Evolutionary conservation across 2,113 vertebrate genomes (phyloP).

Genomic region (Sapajus apella): DNA sequence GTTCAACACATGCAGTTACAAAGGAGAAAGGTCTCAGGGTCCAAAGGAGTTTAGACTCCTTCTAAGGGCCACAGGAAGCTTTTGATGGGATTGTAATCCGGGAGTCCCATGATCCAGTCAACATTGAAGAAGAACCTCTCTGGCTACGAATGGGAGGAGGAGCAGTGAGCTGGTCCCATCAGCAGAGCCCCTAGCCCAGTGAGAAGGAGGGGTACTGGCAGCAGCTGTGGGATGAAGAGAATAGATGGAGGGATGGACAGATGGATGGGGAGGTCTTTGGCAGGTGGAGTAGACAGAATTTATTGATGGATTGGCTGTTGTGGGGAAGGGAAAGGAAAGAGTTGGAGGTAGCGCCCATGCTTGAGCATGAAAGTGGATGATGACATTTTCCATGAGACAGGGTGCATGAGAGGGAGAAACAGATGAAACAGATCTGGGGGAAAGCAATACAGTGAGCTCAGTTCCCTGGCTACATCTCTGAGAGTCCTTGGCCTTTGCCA

Average conservation of each 20-base stretch:
- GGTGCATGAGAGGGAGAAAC: no score
- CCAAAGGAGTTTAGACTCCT: not conserved
- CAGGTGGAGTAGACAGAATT: not conserved
- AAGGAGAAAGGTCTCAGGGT: not conserved
- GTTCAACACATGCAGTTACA: not conserved
- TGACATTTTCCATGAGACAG: not conserved
- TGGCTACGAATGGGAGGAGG: not conserved
- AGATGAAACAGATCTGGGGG: no score
- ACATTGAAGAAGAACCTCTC: not conserved
- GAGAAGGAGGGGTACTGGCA: not conserved
- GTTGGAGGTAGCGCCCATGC: not conserved
- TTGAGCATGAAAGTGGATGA: not conserved
- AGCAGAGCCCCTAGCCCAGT: not conserved
- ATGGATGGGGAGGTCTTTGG: not conserved
- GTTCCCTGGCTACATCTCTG: not conserved
- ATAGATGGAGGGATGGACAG: not conserved
- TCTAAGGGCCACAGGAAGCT: not conserved
- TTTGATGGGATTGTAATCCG: not conserved
- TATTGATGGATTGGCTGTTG: not conserved
- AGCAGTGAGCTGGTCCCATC: not conserved
- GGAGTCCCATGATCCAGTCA: not conserved
- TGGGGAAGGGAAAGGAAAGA: not conserved
- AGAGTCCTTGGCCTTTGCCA: not conserved
- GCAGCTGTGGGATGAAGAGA: not conserved
- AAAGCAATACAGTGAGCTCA: not conserved